Conservation (phyloP, 2,113 vertebrate species). For the Corythoichthys intestinalis region DNA sequence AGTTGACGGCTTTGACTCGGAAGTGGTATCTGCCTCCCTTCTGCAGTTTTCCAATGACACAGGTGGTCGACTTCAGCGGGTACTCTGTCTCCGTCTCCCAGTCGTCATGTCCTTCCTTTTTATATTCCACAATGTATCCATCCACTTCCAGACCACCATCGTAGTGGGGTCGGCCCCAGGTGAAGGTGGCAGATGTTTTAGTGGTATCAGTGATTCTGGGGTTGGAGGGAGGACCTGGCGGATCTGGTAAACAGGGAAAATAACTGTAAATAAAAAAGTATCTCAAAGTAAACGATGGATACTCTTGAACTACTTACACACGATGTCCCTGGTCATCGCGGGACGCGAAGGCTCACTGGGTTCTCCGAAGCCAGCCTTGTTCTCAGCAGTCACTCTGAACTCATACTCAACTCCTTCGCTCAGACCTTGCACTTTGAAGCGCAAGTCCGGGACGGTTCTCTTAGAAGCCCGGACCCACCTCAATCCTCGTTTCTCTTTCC, state of each 20-base stretch:
- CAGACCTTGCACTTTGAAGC: constrained; percentile 91
- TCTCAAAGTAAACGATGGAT: neutral
- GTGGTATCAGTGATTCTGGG: constrained; percentile 90
- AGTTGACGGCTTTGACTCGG: constrained; percentile 89
- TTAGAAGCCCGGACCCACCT: constrained; percentile 95
- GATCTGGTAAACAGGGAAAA: constrained; percentile 72
- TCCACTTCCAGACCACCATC: constrained; percentile 93
- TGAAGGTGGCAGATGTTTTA: constrained; percentile 88
- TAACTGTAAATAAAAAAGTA: neutral
- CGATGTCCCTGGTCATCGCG: constrained; percentile 87
- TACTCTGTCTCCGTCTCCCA: constrained; percentile 89
- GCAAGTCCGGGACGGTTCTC: constrained; percentile 88
- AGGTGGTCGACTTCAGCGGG: constrained; percentile 84
- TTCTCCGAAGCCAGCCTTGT: constrained; percentile 92
- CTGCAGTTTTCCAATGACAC: constrained; percentile 88
- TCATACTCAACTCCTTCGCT: constrained; percentile 93
- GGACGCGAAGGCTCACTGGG: constrained; percentile 85
- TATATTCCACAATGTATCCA: constrained; percentile 93
- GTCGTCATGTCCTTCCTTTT: constrained; percentile 89
- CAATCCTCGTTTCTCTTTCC: constrained; percentile 91
- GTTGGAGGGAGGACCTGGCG: constrained; percentile 95
- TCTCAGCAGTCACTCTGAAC: constrained; percentile 97
- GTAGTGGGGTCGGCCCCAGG: constrained; percentile 91
- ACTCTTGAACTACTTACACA: constrained; percentile 79
- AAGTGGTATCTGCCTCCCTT: constrained; percentile 92